Conservation (phyloP, 2,797 vertebrate genomes). For the Carcharodon carcharias region DNA sequence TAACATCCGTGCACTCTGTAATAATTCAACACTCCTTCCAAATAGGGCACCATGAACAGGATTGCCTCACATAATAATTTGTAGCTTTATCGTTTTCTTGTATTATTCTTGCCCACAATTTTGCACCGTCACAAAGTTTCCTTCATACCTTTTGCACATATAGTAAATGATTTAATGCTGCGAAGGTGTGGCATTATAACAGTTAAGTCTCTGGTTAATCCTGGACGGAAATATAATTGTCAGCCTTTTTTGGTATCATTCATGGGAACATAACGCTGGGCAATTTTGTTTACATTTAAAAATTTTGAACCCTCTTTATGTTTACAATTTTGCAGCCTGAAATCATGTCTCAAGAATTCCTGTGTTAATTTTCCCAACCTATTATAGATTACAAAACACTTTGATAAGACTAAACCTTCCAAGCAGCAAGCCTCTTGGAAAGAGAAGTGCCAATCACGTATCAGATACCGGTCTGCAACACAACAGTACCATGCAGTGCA, state of each 20-base stretch:
- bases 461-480: background rate
- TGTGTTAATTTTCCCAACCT: background rate
- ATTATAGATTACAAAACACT: background rate
- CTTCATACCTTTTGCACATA: background rate
- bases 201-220: background rate
- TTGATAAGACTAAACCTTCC: background rate
- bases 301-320: background rate
- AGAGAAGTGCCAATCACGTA: background rate
- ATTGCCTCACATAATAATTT: background rate
- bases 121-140: background rate
- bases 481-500: background rate
- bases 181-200: background rate
- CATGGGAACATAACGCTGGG: background rate
- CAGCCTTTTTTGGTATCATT: constrained; percentile 26
- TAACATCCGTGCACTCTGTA: background rate
- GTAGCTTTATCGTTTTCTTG: background rate
- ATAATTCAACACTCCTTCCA: background rate
- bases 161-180: background rate
- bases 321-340: background rate
- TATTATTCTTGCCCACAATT: background rate
- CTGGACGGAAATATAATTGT: background rate
- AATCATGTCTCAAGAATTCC: background rate
- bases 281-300: constrained; percentile 25
- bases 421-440: background rate
- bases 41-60: background rate